Evolutionary conservation across 2,888 invertebrate genomes (phyloP), one percentile per base, ranked within the genome.

Genomic region (Ashinkailepas kermadecensis): DNA sequence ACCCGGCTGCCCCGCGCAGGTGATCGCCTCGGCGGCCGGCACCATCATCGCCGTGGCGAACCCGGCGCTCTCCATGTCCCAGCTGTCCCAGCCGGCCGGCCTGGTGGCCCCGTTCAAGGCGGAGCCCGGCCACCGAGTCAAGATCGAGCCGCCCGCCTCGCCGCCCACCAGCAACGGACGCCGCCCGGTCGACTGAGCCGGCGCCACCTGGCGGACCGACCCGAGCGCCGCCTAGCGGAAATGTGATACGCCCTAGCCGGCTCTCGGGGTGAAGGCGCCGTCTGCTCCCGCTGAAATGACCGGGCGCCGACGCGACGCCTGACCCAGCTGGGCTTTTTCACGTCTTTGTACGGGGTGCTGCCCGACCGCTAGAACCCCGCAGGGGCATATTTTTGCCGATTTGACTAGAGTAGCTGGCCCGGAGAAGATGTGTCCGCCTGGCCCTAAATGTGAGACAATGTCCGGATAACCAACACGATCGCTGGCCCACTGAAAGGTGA

Each of bases 41-140:
- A 93, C 94, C 87, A 95, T 95, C 86, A 95, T 95, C 85, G 95
- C 95, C 0, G 95, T 95, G 0, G 94, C 95, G 54, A 95, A 95
- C 90, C 95, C 95, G 21, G 95, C 95, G 4, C 88, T 95, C 84
- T 92, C 91, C 23, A 80, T 83, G 82, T 83, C 83, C 2, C 82
- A 83, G 25, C 82, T 83, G 39, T 70, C 82, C 82, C 81, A 81
- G n/a, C 56, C 79, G 21, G 78, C 79, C 57, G 65, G 81, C 13
- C 82, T 81, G 25, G 54, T 81, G 15, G 81, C 79, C 70, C 83
- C 83, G 25, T 13, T 74, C 13, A 74, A 74, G 21, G 18, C 18
- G 54, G 74, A 74, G 54, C 74, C 74, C 15, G 25, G 54, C 39
- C 74, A 25, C 39, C 74, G 74, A 18, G 54, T 74, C 74, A 74